phyloP scores from a whole-genome alignment of 2,113 vertebrate genomes.

The Misgurnus anguillicaudatus region DNA sequence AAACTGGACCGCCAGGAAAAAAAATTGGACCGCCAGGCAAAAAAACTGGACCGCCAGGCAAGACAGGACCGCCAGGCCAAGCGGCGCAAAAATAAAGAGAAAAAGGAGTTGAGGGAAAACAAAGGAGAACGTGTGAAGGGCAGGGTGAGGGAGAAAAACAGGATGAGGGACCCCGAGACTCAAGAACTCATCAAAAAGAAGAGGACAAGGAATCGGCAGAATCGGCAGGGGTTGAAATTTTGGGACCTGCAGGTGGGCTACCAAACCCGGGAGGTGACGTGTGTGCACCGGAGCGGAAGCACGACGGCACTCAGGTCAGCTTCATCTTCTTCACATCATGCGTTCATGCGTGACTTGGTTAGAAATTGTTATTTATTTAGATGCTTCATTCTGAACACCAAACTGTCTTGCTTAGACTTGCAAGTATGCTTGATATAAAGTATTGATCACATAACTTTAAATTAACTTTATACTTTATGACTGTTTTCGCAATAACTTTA shows the following conservation, averaged over 20 bases:
- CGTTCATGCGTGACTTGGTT: not conserved
- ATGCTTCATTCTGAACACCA: not conserved
- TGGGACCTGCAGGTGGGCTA: slow-evolving; percentile 95
- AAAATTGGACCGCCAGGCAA: slow-evolving; percentile 17
- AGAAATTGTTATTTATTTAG: slow-evolving; percentile 3
- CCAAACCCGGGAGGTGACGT: slow-evolving; percentile 88
- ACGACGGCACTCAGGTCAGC: slow-evolving; percentile 83
- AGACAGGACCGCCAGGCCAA: slow-evolving; percentile 75
- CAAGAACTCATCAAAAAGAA: slow-evolving; percentile 92
- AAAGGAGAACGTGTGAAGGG: slow-evolving; percentile 70
- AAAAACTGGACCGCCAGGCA: slow-evolving; percentile 64
- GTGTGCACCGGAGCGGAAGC: slow-evolving; percentile 84
- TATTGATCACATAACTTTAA: too few species aligned
- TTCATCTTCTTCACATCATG: not conserved
- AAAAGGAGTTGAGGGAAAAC: slow-evolving; percentile 76
- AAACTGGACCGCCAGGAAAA: slow-evolving; percentile 70
- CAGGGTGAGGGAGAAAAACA: slow-evolving; percentile 71
- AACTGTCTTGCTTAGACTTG: not conserved
- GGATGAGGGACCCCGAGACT: slow-evolving; percentile 84
- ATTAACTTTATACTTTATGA: too few species aligned
- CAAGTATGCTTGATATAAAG: not conserved
- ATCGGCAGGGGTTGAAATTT: slow-evolving; percentile 87
- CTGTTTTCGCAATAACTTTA: not conserved
- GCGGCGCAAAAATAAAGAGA: slow-evolving; percentile 78
- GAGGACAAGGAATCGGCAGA: slow-evolving; percentile 88